Base-by-base conservation (phyloP, 2,797 vertebrate genomes). In the Macropodus opercularis region DNA sequence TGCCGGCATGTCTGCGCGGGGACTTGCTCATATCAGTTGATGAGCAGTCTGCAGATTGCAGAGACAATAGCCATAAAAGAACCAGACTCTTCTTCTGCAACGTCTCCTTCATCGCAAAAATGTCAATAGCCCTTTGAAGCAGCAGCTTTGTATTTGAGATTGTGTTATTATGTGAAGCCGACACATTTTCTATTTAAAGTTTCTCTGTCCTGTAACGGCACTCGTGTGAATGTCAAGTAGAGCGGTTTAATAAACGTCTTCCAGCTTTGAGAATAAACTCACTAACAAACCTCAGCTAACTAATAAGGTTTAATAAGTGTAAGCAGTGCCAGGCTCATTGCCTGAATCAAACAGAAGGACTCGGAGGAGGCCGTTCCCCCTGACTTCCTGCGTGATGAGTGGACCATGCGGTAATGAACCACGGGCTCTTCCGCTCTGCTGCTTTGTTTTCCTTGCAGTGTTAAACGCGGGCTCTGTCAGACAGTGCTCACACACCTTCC, bases 371-470 rank as follows among this genome's bases (percentile, higher is more conserved):
- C 58, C 44, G 47, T 63, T 76, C 63, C 62, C 54, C 68, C 66
- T 69, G 63, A 56, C 76, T 71, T 68, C 55, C 60, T 67, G 53
- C 65, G 46, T 72, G 77, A 79, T 75, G 74, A 82, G 67, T 85
- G 68, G 75, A 75, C 80, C 63, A 5, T 79, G 73, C 26, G 12
- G 51, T 79, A 81, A 85, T 81, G 69, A 84, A 81, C 77, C 83
- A 51, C 69, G 26, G 72, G 70, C 48, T 67, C 64, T 78, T 46
- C 64, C 52, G 77, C 74, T 80, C 64, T 41, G 57, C 75, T 81
- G 78, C 81, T 77, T 77, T 83, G 77, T 81, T 81, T 83, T 69
- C 41, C 69, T 77, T 69, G 4, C 70, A 75, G 75, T 71, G 65
- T 59, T 73, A 74, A 70, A 59, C 65, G 53, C 19, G 19, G 32